Evolutionary conservation across 2,888 invertebrate species (phyloP), one percentile per base, ranked within the genome.

Genomic region (Cantharis nigra): DNA sequence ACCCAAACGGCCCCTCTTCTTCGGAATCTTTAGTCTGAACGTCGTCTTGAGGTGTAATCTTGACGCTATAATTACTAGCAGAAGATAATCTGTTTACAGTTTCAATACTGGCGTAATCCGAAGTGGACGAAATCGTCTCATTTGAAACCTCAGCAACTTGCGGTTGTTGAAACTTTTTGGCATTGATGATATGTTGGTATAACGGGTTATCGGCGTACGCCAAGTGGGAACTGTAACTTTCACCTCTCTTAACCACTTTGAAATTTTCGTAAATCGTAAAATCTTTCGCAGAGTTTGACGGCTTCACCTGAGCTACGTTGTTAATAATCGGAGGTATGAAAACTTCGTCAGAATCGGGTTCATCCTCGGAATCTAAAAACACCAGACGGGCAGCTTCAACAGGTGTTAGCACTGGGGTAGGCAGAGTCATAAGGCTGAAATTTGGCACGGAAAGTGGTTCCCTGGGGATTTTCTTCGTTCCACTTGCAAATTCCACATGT

Each of bases 101-200:
- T 87, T 94, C 94, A 70, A 94, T 93, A 84, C 94, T 94, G 73
- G 93, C 94, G 86, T 94, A 95, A 85, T 94, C 94, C 4, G 94
- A 94, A 0, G 94, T 94, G 0, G 93, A 93, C 0, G 93, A 93
- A 78, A 90, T 85, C 78, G 91, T 91, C 73, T 89, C 89, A 78
- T 91, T 91, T 2, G 87, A 88, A 26, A 85, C 86, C 81, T 92
- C 92, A 76, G 92, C 91, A 69, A 91, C 89, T 18, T 90, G 89
- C 23, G 89, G 88, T n/a, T 88, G 87, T 10, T 91, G 90, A 83
- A 92, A 92, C 75, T 92, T 88, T 3, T 91, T 92, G 0, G 90
- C 91, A 76, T 89, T 90, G 3, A 92, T 90, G 79, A 91, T 89
- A 70, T 91, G 90, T 80, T 91, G 91, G 84, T 91, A 91, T 1